Percentiles rank a stretch among this genome's conserved stretches.
Evolutionary conservation across 1,140 invertebrate genomes (phyloP).

Genomic region (Dendrolimus punctatus): DNA sequence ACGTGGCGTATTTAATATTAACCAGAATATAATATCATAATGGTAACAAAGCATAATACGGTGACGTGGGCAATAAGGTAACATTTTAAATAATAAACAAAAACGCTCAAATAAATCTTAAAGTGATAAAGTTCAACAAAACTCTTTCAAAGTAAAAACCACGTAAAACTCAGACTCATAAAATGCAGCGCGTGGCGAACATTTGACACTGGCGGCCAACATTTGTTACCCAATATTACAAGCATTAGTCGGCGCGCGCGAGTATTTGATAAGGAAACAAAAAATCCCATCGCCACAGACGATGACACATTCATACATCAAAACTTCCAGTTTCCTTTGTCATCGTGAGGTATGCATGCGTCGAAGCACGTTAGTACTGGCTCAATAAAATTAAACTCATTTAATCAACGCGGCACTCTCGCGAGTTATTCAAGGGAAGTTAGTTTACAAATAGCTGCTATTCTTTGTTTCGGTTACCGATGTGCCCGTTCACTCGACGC

Average conservation of each 20-base stretch:
- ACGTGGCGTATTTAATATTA: constrained; percentile 1
- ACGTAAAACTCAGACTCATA: constrained; percentile 22
- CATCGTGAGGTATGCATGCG: background rate
- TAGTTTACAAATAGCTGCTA: too few relatives aligned
- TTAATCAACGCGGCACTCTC: too few relatives aligned
- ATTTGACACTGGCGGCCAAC: constrained; percentile 26
- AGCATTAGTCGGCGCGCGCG: constrained; percentile 12
- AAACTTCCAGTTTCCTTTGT: constrained; percentile 10
- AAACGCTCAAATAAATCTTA: constrained; percentile 38
- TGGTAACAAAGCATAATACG: constrained; percentile 62
- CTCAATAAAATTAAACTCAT: too few relatives aligned
- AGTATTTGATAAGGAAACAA: constrained; percentile 18
- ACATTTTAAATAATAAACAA: constrained; percentile 45
- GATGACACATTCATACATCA: constrained; percentile 11
- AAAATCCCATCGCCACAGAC: constrained; percentile 6
- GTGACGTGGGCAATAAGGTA: constrained; percentile 46
- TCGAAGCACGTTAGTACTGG: too few relatives aligned
- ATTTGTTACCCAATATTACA: constrained; percentile 14
- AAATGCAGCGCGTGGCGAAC: constrained; percentile 35
- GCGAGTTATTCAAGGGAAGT: too few relatives aligned
- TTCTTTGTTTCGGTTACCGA: constrained; percentile 38
- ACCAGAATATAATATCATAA: constrained; percentile 35
- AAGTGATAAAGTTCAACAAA: constrained; percentile 37
- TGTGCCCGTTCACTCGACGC: constrained; percentile 20
- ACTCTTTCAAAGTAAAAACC: constrained; percentile 32